These are phyloP conservation scores for Lithophane semibrunnea DNA, from an alignment of 2,888 invertebrate species.

Conservation along the genomic window DNA sequence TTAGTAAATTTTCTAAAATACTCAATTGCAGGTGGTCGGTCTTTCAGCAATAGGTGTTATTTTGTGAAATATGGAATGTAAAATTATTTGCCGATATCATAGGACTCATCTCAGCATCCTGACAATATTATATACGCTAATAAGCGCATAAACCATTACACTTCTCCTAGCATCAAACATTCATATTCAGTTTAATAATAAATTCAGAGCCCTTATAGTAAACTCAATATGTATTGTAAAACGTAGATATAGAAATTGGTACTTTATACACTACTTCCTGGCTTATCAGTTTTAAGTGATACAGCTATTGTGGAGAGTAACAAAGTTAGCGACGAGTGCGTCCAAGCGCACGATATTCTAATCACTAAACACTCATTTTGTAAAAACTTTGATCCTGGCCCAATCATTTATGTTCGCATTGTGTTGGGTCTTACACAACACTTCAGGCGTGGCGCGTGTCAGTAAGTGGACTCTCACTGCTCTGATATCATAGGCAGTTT, in stretches of 20 bases:
- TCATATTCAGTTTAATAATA: slow-evolving; percentile 51
- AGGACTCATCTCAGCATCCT: slow-evolving; percentile 50
- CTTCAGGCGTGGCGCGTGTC: slow-evolving; percentile 18
- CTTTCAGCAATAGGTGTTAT: slow-evolving; percentile 69
- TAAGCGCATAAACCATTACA: slow-evolving; percentile 51
- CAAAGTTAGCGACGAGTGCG: slow-evolving; percentile 60
- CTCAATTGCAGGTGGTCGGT: slow-evolving; percentile 60
- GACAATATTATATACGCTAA: slow-evolving; percentile 49
- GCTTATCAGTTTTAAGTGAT: slow-evolving; percentile 55
- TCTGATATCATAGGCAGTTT: slow-evolving; percentile 57
- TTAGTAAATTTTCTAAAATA: slow-evolving; percentile 63
- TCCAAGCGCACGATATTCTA: slow-evolving; percentile 49
- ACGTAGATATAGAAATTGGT: slow-evolving; percentile 55
- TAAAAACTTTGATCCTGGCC: slow-evolving; percentile 40
- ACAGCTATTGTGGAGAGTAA: slow-evolving; percentile 71
- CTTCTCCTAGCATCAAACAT: slow-evolving; percentile 48
- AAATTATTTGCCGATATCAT: slow-evolving; percentile 65
- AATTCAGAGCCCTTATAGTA: slow-evolving; percentile 56
- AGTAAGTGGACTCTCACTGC: slow-evolving; percentile 59
- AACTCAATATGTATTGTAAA: slow-evolving; percentile 53
- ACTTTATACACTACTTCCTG: slow-evolving; percentile 57
- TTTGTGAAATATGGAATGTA: slow-evolving; percentile 67
- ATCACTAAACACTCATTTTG: slow-evolving; percentile 55
- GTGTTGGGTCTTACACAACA: slow-evolving; percentile 14
- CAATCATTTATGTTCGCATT: slow-evolving; percentile 34